These are phyloP conservation scores for Arnoldichthys spilopterus DNA, from an alignment of 2,797 vertebrate species.

Conservation along the genomic window DNA sequence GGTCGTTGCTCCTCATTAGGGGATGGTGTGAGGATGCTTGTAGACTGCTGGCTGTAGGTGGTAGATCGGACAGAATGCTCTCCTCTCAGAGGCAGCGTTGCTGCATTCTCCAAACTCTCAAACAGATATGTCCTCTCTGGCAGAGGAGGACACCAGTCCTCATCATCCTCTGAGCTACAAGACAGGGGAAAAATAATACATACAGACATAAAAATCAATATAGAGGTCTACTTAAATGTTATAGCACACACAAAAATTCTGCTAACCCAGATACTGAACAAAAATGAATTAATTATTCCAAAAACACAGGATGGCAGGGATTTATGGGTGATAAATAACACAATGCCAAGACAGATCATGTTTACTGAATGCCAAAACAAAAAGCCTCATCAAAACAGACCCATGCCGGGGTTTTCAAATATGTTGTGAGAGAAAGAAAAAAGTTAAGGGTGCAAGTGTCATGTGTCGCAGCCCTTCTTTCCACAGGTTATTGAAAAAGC, in stretches of 20 bases:
- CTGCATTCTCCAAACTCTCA: constrained; percentile 76
- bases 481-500: constrained; percentile 40
- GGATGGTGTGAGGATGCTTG: constrained; percentile 76
- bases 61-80: constrained; percentile 74
- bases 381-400: constrained; percentile 45
- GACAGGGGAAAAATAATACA: constrained; percentile 16
- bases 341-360: constrained; percentile 22
- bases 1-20: constrained; percentile 70
- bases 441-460: constrained; percentile 36
- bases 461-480: constrained; percentile 36
- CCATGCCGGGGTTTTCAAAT: constrained; percentile 38
- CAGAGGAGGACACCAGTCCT: constrained; percentile 89
- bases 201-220: neutral
- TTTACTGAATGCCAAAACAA: constrained; percentile 18
- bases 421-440: constrained; percentile 39
- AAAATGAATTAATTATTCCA: constrained; percentile 16
- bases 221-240: constrained; percentile 8
- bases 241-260: neutral
- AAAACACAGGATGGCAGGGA: constrained; percentile 15
- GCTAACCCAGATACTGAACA: constrained; percentile 7
- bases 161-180: constrained; percentile 77
- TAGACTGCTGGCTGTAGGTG: constrained; percentile 78
- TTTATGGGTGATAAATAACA: constrained; percentile 21
- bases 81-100: constrained; percentile 67
- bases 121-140: constrained; percentile 85